phyloP scores from a whole-genome alignment of 2,113 vertebrate species.

The Pteruthius melanotis region DNA sequence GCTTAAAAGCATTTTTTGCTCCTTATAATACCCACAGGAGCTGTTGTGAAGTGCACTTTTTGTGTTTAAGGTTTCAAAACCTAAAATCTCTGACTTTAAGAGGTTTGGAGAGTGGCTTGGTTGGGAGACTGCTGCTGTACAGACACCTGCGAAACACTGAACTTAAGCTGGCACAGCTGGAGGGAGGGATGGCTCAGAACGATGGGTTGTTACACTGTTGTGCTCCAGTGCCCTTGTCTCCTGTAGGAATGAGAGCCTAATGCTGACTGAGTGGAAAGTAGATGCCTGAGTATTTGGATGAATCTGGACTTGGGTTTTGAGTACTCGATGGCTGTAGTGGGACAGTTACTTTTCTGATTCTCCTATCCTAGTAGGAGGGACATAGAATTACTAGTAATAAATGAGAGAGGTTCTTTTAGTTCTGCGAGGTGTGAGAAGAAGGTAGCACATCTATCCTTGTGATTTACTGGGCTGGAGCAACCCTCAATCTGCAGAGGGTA shows the following conservation, averaged over 20 bases:
- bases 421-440: background rate
- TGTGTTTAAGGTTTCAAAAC: constrained; percentile 21
- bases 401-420: background rate
- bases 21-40: constrained; percentile 27
- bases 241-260: background rate
- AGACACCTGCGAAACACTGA: background rate
- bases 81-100: constrained; percentile 30
- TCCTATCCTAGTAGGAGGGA: background rate
- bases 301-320: background rate
- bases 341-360: background rate
- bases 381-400: fast-evolving
- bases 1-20: constrained; percentile 51
- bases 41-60: constrained; percentile 28
- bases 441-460: fast-evolving
- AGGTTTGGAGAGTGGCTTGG: background rate
- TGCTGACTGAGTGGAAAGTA: background rate
- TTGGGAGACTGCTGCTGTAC: background rate
- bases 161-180: background rate
- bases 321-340: background rate
- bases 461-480: background rate
- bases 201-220: background rate
- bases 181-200: background rate
- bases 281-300: background rate
- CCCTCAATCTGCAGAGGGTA: background rate
- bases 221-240: fast-evolving